A percentile compares a stretch with the other conserved stretches of the same genome.
phyloP scores from a whole-genome alignment of 2,113 vertebrate genomes.

The Actenoides lindsayi region DNA sequence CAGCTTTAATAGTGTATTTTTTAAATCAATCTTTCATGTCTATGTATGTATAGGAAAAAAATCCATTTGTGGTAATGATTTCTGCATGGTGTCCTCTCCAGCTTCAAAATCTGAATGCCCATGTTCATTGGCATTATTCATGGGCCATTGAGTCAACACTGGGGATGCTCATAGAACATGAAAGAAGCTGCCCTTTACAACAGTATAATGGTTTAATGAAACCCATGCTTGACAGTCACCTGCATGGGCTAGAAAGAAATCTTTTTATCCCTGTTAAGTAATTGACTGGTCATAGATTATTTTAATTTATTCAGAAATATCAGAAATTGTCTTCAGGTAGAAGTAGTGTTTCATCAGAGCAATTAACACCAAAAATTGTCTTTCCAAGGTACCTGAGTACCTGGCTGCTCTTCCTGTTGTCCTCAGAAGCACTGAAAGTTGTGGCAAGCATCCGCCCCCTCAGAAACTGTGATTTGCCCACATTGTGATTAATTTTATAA shows the following conservation, averaged over 20 bases:
- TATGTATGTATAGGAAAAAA: background rate
- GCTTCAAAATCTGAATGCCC: background rate
- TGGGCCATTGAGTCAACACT: background rate
- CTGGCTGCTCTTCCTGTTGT: background rate
- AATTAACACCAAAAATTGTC: background rate
- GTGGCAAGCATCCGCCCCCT: background rate
- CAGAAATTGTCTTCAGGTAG: background rate
- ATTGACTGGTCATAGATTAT: background rate
- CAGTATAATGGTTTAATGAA: background rate
- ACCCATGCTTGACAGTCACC: background rate
- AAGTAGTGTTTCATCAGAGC: background rate
- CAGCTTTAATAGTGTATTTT: background rate
- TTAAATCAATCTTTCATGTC: background rate
- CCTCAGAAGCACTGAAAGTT: background rate
- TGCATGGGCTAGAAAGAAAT: background rate
- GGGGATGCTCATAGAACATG: background rate
- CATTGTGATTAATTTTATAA: background rate
- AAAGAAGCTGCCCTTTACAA: background rate
- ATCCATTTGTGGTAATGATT: background rate
- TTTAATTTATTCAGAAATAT: background rate
- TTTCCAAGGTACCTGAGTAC: background rate
- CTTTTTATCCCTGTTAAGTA: background rate
- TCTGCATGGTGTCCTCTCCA: background rate
- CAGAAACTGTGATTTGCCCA: background rate
- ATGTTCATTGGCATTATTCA: background rate